These are phyloP conservation scores for rabbit (Oryctolagus cuniculus) DNA, from an alignment of 2,113 vertebrate species.

Conservation along the genomic window mOryCun1.1 NC_091447.1:37682001-37682500, in stretches of 20 bases:
- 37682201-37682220: slow-evolving; percentile 36
- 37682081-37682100: slow-evolving; percentile 16
- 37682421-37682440: not conserved
- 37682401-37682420: slow-evolving; percentile 32
- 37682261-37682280: slow-evolving; percentile 55
- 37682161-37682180: slow-evolving; percentile 11
- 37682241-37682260: not conserved
- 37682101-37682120: not conserved
- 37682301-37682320: not conserved
- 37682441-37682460: not conserved
- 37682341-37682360: not conserved
- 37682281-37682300: slow-evolving; percentile 44
- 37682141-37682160: slow-evolving; percentile 27
- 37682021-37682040: not conserved
- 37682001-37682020: slow-evolving; percentile 23
- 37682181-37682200: slow-evolving; percentile 33
- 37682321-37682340: slow-evolving; percentile 6
- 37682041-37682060: slow-evolving; percentile 29
- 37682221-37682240: slow-evolving; percentile 50
- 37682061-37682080: slow-evolving; percentile 40
- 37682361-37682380: not conserved
- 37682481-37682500: slow-evolving; percentile 12
- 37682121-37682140: slow-evolving; percentile 5
- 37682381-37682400: slow-evolving; percentile 42
- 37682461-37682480: slow-evolving; percentile 36